Conservation (phyloP, 2,888 invertebrate genomes). For the Agriopis aurantiaria region DNA sequence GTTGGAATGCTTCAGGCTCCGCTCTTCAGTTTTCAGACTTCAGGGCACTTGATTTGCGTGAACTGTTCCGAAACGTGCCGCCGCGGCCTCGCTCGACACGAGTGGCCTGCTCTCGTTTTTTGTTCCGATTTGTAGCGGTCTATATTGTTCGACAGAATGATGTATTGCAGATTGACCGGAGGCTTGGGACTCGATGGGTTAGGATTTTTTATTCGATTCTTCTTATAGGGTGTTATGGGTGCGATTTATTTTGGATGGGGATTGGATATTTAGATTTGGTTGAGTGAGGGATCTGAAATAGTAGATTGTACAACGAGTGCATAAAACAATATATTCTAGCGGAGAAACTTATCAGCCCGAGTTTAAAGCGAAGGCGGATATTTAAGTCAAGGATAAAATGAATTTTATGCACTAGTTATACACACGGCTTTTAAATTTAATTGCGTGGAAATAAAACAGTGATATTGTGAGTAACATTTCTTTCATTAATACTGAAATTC, state of each 20-base stretch:
- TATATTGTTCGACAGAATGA: slow-evolving; percentile 44
- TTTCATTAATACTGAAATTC: too few relatives aligned
- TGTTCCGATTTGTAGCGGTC: slow-evolving; percentile 49
- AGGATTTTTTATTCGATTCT: slow-evolving; percentile 35
- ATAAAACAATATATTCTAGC: too few relatives aligned
- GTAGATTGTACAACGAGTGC: too few relatives aligned
- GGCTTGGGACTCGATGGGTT: slow-evolving; percentile 34
- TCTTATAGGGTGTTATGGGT: slow-evolving; percentile 29
- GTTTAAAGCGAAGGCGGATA: too few relatives aligned
- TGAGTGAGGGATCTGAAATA: background rate
- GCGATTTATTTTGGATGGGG: slow-evolving; percentile 27
- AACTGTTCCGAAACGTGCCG: slow-evolving; percentile 59
- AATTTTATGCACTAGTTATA: too few relatives aligned
- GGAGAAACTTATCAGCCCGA: too few relatives aligned
- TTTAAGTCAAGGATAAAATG: too few relatives aligned
- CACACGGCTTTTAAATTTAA: too few relatives aligned
- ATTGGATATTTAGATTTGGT: slow-evolving; percentile 18
- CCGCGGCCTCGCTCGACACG: slow-evolving; percentile 47
- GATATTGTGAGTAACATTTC: too few relatives aligned
- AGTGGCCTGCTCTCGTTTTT: slow-evolving; percentile 54
- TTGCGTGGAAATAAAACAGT: too few relatives aligned
- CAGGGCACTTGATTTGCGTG: slow-evolving; percentile 63
- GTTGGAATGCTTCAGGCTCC: slow-evolving; percentile 41
- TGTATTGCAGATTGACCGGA: slow-evolving; percentile 38
- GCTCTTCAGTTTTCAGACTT: slow-evolving; percentile 26